These are phyloP conservation scores for Philhelius pedissequus DNA, from an alignment of 2,888 invertebrate genomes.

Conservation along the genomic window DNA sequence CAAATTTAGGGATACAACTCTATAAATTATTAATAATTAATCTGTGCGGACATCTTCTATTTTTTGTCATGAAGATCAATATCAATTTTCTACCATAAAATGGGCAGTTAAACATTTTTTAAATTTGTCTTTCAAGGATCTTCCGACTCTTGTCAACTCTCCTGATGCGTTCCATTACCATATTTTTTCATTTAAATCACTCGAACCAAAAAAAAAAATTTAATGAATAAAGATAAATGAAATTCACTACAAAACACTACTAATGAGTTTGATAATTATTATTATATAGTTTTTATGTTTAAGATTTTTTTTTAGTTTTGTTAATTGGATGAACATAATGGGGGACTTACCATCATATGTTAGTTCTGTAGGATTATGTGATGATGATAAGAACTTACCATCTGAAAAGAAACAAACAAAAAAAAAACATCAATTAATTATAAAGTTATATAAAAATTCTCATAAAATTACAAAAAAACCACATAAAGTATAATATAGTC, in stretches of 20 bases:
- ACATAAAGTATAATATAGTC: background rate
- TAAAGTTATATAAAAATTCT: conserved; percentile 68
- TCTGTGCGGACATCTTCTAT: no score
- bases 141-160: conserved; percentile 11
- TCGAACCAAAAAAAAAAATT: background rate
- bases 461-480: background rate
- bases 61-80: no score
- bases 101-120: no score
- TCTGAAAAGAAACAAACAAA: conserved; percentile 75
- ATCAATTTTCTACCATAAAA: no score
- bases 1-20: no score
- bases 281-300: conserved; percentile 16
- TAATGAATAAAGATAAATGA: conserved; percentile 58
- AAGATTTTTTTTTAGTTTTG: conserved; percentile 45
- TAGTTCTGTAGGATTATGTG: conserved; percentile 79
- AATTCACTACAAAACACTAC: conserved; percentile 50
- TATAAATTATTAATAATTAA: no score
- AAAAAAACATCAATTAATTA: conserved; percentile 71
- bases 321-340: conserved; percentile 67
- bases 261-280: conserved; percentile 48
- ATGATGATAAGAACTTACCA: conserved; percentile 79
- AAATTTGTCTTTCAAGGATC: no score
- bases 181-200: conserved; percentile 50
- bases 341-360: conserved; percentile 79
- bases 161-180: conserved; percentile 47